Conservation (phyloP, 2,888 invertebrate species). For the Apamea crenata region DNA sequence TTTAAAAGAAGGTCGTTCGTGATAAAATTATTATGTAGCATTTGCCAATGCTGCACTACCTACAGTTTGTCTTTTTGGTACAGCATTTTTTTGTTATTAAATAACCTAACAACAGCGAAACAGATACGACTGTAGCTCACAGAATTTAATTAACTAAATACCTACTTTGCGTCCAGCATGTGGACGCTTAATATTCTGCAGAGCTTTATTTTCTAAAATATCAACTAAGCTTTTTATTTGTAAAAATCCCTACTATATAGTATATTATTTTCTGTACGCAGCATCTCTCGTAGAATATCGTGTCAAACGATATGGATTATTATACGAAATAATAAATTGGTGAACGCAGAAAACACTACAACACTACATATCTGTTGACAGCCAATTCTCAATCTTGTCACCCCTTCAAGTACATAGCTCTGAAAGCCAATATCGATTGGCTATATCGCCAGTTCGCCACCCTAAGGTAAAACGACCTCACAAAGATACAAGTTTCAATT, state of each 20-base stretch:
- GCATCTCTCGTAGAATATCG: neutral
- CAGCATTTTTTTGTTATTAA: neutral
- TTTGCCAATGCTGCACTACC: too few relatives aligned
- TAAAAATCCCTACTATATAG: neutral
- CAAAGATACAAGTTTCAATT: conserved; percentile 58
- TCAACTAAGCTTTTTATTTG: neutral
- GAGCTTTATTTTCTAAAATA: neutral
- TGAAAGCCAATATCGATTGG: conserved; percentile 29
- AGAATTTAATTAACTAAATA: too few relatives aligned
- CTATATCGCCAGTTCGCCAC: neutral
- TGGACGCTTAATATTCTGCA: neutral
- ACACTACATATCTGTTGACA: conserved; percentile 9
- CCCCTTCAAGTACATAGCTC: conserved; percentile 13
- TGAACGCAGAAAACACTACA: conserved; percentile 22
- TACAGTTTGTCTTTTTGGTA: too few relatives aligned
- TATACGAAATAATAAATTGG: conserved; percentile 23
- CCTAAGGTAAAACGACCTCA: conserved; percentile 41
- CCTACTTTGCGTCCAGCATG: neutral
- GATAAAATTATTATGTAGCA: too few relatives aligned
- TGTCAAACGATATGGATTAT: neutral
- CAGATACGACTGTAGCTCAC: neutral
- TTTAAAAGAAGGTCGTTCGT: too few relatives aligned
- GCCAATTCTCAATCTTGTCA: conserved; percentile 35
- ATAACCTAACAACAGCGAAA: neutral
- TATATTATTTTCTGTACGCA: neutral